Evolutionary conservation across 2,888 invertebrate species (phyloP), one percentile per base, ranked within the genome.

Genomic region (Stenchaetothrips biformis): DNA sequence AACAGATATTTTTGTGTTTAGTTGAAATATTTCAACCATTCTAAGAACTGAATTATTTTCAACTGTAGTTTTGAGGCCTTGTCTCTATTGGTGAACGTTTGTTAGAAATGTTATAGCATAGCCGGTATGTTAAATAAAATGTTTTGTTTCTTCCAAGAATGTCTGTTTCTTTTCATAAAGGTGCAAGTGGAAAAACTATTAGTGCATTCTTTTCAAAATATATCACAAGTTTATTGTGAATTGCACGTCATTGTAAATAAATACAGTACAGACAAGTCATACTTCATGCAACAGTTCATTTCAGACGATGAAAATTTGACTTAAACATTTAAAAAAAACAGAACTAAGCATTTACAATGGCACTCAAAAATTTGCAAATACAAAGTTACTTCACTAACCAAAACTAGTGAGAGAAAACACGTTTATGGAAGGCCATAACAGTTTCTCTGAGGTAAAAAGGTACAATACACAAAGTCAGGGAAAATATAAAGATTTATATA

Each of bases 201-300:
- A 74, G 11, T 7, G 25, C 21, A 25, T 7, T 4, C n/a, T 4
- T 74, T 7, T 11, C 11, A 25, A 25, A 74, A 74, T 25, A 74
- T 74, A 74, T 74, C 67, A 74, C 67, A 74, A 74, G 25, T 74
- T 74, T 74, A 74, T 74, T 74, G 67, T 74, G 25, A 74, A 25
- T 74, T 74, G 67, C 21, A 74, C 11, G 11, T 11, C 25, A 25
- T 25, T 2, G 25, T 74, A 53, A 53, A 53, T 53, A 53, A 53
- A 53, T 8, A 74, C 21, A 11, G 37, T 8, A 74, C 21, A 11
- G 37, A 37, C 21, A 74, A 74, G 21, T 8, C 7, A 74, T 74
- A 25, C 67, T 37, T 37, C 37, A 2, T 37, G 37, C 37, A 37
- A 37, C 37, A 37, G 37, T 37, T 37, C 37, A 37, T 2, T 37